Percentiles rank a stretch among this genome's conserved stretches.
These are phyloP conservation scores for Labeo rohita DNA, from an alignment of 2,113 vertebrate species.

Conservation along the genomic window DNA sequence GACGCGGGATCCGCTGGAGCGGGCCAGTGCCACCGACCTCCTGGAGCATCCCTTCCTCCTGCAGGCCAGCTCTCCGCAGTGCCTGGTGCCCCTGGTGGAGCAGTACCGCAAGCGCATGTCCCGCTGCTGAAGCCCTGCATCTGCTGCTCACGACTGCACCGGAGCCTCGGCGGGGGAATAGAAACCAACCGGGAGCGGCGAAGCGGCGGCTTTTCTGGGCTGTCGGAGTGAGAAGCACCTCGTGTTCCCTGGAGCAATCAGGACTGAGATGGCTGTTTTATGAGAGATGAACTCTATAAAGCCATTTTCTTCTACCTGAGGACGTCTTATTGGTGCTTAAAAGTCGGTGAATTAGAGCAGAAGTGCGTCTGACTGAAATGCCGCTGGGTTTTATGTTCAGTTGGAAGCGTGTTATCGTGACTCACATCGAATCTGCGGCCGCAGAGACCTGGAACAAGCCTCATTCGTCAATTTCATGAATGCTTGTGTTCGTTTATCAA, in stretches of 20 bases:
- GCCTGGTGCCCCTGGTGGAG: slow-evolving; percentile 94
- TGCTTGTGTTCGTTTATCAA: not conserved
- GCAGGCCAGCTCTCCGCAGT: slow-evolving; percentile 93
- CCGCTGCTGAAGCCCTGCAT: slow-evolving; percentile 71
- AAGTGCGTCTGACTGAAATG: not conserved
- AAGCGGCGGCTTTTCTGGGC: slow-evolving; percentile 12
- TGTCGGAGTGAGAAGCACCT: not conserved
- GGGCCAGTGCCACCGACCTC: slow-evolving; percentile 91
- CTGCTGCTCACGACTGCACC: too few relatives aligned
- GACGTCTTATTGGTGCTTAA: slow-evolving; percentile 8
- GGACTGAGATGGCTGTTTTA: not conserved
- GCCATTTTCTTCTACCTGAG: not conserved
- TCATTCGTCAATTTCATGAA: not conserved
- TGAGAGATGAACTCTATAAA: not conserved
- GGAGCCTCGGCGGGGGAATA: too few relatives aligned
- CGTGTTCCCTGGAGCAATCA: slow-evolving; percentile 1
- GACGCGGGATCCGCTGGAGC: slow-evolving; percentile 87
- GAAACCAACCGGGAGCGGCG: not conserved
- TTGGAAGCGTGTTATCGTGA: not conserved
- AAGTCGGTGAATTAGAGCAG: not conserved
- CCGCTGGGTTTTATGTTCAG: slow-evolving; percentile 1
- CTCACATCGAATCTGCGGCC: not conserved
- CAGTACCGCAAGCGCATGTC: slow-evolving; percentile 91
- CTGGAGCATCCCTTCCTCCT: slow-evolving; percentile 96
- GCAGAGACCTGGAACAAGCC: not conserved